phyloP scores from a whole-genome alignment of 2,888 invertebrate genomes.

The Patella pellucida region DNA sequence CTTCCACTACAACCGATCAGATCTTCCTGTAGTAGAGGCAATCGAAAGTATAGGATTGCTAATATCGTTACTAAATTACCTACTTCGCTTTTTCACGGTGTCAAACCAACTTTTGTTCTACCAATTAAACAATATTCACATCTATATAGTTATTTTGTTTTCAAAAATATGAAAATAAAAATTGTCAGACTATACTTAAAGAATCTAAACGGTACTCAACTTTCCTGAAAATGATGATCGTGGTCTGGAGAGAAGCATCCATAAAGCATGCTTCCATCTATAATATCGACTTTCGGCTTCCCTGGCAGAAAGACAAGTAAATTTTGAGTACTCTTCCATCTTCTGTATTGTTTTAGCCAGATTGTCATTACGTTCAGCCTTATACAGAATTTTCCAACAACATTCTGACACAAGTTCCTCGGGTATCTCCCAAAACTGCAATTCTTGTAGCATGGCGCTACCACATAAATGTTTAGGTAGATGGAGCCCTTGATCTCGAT shows the following conservation, averaged over 20 bases:
- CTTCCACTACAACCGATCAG: too few species aligned
- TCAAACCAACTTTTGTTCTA: too few species aligned
- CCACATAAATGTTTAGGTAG: constrained; percentile 54
- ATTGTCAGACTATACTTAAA: too few species aligned
- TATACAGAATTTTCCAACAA: constrained; percentile 43
- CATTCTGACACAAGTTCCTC: constrained; percentile 49
- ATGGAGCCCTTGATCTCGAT: constrained; percentile 49
- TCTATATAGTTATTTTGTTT: too few species aligned
- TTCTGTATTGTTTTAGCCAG: constrained; percentile 34
- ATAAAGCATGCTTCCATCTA: constrained; percentile 21
- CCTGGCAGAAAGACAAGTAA: background rate
- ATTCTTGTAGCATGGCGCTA: constrained; percentile 47
- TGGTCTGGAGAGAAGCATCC: constrained; percentile 45
- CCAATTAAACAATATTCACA: too few species aligned
- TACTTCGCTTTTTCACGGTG: too few species aligned
- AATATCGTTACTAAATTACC: too few species aligned
- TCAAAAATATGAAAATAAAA: too few species aligned
- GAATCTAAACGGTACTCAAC: constrained; percentile 30
- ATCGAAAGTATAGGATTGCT: too few species aligned
- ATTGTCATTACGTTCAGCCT: constrained; percentile 35
- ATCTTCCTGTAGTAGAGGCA: too few species aligned
- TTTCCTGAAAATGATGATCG: constrained; percentile 37
- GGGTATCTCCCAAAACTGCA: constrained; percentile 55
- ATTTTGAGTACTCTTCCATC: background rate
- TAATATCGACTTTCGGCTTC: background rate